These are phyloP conservation scores for Gallinago undulata DNA, from an alignment of 2,113 vertebrate genomes.

Conservation along the genomic window DNA sequence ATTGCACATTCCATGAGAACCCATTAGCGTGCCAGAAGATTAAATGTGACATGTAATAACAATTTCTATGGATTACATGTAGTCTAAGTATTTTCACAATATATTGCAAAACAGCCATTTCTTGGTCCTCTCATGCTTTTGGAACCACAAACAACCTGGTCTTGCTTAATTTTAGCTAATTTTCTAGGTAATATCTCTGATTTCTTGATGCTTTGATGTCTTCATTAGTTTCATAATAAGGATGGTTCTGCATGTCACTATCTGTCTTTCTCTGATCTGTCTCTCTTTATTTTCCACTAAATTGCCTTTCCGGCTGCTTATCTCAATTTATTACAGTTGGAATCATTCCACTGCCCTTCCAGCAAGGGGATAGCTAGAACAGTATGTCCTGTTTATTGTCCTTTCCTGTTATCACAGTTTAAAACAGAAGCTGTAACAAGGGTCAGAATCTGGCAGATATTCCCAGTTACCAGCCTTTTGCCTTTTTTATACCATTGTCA, in stretches of 20 bases:
- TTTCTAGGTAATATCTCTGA: neutral
- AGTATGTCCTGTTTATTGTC: neutral
- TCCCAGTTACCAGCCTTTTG: neutral
- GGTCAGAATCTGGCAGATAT: neutral
- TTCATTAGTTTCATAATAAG: conserved; percentile 4
- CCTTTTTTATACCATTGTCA: neutral
- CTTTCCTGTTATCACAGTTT: neutral
- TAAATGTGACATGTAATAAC: neutral
- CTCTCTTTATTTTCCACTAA: neutral
- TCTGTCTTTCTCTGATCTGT: neutral
- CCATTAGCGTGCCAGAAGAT: neutral
- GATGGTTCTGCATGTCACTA: neutral
- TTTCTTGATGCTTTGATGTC: neutral
- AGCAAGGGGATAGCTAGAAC: neutral
- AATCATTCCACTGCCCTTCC: neutral
- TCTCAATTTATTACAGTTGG: neutral
- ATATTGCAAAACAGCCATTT: neutral
- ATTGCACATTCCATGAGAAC: neutral
- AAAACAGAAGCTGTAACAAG: neutral
- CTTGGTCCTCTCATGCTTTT: neutral
- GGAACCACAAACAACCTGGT: neutral
- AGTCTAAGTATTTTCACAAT: neutral
- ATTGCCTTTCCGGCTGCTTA: neutral
- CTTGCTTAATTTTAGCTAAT: neutral
- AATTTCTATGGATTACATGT: neutral